Evolutionary conservation across 2,888 invertebrate species (phyloP).

Genomic region (Pogonocherus hispidulus): DNA sequence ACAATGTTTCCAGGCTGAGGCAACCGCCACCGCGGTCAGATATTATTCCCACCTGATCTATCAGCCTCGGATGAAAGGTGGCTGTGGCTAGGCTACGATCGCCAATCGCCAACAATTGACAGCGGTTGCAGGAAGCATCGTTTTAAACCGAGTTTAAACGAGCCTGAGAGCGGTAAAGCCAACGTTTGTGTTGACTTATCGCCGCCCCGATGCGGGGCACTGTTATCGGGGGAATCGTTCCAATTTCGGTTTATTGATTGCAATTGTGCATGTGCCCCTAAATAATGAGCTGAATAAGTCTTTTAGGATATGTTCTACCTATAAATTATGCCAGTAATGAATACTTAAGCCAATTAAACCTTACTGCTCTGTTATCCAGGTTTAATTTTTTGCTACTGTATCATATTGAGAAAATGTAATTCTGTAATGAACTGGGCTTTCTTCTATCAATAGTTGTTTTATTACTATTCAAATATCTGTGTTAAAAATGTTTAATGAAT

Average conservation of each 20-base stretch:
- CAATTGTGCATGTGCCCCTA: conserved; percentile 17
- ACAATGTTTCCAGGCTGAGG: too few species aligned
- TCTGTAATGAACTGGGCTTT: too few species aligned
- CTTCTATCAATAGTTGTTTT: too few species aligned
- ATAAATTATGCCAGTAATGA: background rate
- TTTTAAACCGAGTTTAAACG: conserved; percentile 39
- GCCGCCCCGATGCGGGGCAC: conserved; percentile 6
- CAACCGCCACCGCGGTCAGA: too few species aligned
- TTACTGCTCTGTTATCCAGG: too few species aligned
- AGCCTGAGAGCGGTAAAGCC: conserved; percentile 26
- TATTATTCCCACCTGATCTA: conserved; percentile 18
- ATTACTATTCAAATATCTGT: too few species aligned
- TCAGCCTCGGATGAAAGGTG: background rate
- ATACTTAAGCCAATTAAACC: background rate
- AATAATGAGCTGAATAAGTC: conserved; percentile 6
- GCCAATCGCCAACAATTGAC: conserved; percentile 41
- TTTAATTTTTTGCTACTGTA: too few species aligned
- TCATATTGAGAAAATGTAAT: too few species aligned
- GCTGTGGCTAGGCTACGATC: conserved; percentile 10
- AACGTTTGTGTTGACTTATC: conserved; percentile 51
- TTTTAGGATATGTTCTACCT: background rate
- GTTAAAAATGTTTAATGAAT: too few species aligned
- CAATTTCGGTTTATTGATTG: conserved; percentile 28
- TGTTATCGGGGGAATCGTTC: conserved; percentile 21
- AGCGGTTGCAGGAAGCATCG: conserved; percentile 38